These are phyloP conservation scores for Lethrus apterus DNA, from an alignment of 1,140 invertebrate species.

Conservation along the genomic window DNA sequence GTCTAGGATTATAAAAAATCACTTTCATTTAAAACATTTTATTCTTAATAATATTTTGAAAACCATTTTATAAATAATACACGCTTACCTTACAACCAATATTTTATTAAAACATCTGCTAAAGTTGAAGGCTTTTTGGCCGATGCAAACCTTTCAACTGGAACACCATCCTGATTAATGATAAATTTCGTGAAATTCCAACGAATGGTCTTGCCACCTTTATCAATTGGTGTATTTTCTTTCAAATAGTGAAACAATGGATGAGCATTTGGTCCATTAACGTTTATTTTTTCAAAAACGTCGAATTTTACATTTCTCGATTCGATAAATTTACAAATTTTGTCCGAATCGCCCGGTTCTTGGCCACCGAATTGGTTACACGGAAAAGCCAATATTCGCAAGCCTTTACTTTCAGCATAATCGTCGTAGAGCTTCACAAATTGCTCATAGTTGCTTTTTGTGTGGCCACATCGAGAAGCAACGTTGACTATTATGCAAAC, in stretches of 20 bases:
- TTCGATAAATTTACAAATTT: slow-evolving; percentile 68
- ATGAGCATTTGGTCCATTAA: slow-evolving; percentile 79
- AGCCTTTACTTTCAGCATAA: slow-evolving; percentile 54
- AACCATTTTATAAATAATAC: too few species aligned
- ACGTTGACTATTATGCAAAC: slow-evolving; percentile 79
- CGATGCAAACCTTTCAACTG: slow-evolving; percentile 74
- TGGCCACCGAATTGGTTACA: slow-evolving; percentile 86
- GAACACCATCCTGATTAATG: slow-evolving; percentile 76
- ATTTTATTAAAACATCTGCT: slow-evolving; percentile 58
- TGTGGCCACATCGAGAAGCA: slow-evolving; percentile 78
- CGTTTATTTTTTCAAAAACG: slow-evolving; percentile 72
- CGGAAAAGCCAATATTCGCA: slow-evolving; percentile 72
- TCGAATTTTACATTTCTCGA: slow-evolving; percentile 71
- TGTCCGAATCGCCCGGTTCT: slow-evolving; percentile 64
- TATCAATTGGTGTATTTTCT: slow-evolving; percentile 53
- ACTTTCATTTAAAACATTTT: too few species aligned
- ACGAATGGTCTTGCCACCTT: slow-evolving; percentile 73
- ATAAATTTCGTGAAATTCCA: slow-evolving; percentile 99
- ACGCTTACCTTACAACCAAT: slow-evolving; percentile 56
- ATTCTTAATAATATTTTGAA: too few species aligned
- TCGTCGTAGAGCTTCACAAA: slow-evolving; percentile 65
- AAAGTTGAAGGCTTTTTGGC: slow-evolving; percentile 63
- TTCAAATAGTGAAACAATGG: slow-evolving; percentile 87
- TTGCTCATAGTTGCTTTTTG: slow-evolving; percentile 70
- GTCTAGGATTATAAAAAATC: too few species aligned